Conservation (phyloP, 2,888 invertebrate species). For the Apoda limacodes region DNA sequence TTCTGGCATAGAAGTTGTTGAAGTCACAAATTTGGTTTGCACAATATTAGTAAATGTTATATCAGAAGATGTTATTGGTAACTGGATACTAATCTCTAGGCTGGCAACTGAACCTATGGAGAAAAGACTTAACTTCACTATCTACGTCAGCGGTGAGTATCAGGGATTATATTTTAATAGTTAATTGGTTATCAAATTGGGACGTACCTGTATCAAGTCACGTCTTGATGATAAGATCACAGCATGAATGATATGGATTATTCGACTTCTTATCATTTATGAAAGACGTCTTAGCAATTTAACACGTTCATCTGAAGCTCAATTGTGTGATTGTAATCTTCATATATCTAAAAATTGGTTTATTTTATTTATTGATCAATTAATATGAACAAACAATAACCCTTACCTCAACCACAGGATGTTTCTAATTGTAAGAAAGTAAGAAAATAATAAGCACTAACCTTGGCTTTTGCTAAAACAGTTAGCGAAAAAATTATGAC, state of each 20-base stretch:
- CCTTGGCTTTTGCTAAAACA: too few relatives aligned
- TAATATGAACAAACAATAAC: too few relatives aligned
- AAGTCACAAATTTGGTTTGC: conserved; percentile 27
- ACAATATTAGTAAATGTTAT: conserved; percentile 29
- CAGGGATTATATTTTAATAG: conserved; percentile 16
- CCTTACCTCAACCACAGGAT: too few relatives aligned
- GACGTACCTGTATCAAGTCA: conserved; percentile 38
- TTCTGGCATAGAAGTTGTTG: conserved; percentile 27
- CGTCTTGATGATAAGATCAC: conserved; percentile 37
- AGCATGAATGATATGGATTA: conserved; percentile 19
- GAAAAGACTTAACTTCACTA: conserved; percentile 36
- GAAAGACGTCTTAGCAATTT: too few relatives aligned
- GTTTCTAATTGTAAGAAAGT: too few relatives aligned
- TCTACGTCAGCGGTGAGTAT: conserved; percentile 44
- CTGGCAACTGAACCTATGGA: conserved; percentile 31
- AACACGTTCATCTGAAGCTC: too few relatives aligned
- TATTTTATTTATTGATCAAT: too few relatives aligned
- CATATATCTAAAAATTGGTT: too few relatives aligned
- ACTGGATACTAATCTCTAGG: conserved; percentile 42
- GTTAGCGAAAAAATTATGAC: too few relatives aligned
- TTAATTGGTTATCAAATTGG: conserved; percentile 18
- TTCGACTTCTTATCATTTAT: too few relatives aligned
- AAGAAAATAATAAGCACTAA: too few relatives aligned
- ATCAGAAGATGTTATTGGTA: conserved; percentile 31
- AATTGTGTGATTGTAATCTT: too few relatives aligned